Evolutionary conservation across 2,888 invertebrate genomes (phyloP), one percentile per base, ranked within the genome.

Genomic region (Cecidostiba fungosa): DNA sequence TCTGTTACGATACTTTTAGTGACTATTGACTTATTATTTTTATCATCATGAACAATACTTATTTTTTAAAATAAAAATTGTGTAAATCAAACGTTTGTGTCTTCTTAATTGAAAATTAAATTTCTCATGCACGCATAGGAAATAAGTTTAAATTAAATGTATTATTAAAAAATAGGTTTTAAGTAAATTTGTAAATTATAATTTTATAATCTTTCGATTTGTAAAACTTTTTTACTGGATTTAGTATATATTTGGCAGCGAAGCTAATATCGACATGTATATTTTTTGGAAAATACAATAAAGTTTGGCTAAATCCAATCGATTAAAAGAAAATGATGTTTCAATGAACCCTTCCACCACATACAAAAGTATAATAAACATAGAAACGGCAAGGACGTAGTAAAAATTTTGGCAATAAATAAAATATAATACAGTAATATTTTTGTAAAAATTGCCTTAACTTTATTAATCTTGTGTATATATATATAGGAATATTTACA

Each of bases 361-460:
- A 5, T 19, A 50, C 50, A 16, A 43, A 26, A 43, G 3, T 39
- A 26, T 6, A 43, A 29, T 23, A 26, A 26, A 73, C 10, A 16
- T 5, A 36, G 0, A 50, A 72, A 29, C n/a, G 6, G 23, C 10
- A 54, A 76, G 5, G 36, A 50, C 6, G 36, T 12, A 39, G 8
- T 59, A 59, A 1, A 59, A n/a, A 8, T 19, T 19, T 19, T 50
- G 50, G 16, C 50, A 5, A 59, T 6, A 5, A 23, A 23, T 59
- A 81, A 69, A 50, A 77, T 19, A 50, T 19, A 16, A 14, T 26
- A 39, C 12, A 43, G 36, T 23, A 39, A 54, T 70, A 59, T 70
- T 90, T 91, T 90, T 89, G 90, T 92, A 92, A 92, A 92, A 92
- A 92, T 91, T 91, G 89, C 90, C 91, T 91, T 91, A 91, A 91